phyloP scores from a whole-genome alignment of 2,888 invertebrate genomes.

The Elgonia sp. region DNA sequence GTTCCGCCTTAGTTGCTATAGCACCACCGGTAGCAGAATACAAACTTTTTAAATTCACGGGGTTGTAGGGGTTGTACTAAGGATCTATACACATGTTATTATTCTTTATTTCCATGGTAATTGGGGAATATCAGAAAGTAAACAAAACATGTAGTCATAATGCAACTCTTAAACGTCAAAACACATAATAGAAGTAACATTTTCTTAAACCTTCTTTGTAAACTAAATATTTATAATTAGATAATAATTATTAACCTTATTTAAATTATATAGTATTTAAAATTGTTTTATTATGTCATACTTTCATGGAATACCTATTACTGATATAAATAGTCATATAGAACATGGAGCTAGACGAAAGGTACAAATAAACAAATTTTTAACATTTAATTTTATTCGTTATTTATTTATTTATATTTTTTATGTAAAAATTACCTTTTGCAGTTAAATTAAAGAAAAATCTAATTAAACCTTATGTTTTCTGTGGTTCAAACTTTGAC shows the following conservation, averaged over 20 bases:
- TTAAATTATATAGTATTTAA: neutral
- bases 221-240: neutral
- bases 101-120: slow-evolving; percentile 28
- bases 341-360: slow-evolving; percentile 75
- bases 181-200: neutral
- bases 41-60: too few species aligned
- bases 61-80: too few species aligned
- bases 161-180: slow-evolving; percentile 13
- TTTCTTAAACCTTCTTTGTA: too few species aligned
- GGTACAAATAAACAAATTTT: slow-evolving; percentile 46
- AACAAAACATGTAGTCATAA: slow-evolving; percentile 33
- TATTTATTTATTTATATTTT: slow-evolving; percentile 39
- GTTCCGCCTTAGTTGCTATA: too few species aligned
- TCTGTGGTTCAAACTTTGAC: too few species aligned
- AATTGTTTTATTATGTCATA: slow-evolving; percentile 78
- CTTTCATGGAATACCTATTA: slow-evolving; percentile 78
- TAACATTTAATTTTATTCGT: too few species aligned
- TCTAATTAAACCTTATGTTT: too few species aligned
- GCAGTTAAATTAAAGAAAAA: too few species aligned
- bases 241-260: neutral
- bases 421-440: too few species aligned
- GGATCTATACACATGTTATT: slow-evolving; percentile 3
- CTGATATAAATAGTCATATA: slow-evolving; percentile 71
- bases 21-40: too few species aligned
- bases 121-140: slow-evolving; percentile 7